A percentile compares a stretch with the other conserved stretches of the same genome.
phyloP scores from a whole-genome alignment of 1,140 invertebrate species.

The Drosophila biarmipes region DNA sequence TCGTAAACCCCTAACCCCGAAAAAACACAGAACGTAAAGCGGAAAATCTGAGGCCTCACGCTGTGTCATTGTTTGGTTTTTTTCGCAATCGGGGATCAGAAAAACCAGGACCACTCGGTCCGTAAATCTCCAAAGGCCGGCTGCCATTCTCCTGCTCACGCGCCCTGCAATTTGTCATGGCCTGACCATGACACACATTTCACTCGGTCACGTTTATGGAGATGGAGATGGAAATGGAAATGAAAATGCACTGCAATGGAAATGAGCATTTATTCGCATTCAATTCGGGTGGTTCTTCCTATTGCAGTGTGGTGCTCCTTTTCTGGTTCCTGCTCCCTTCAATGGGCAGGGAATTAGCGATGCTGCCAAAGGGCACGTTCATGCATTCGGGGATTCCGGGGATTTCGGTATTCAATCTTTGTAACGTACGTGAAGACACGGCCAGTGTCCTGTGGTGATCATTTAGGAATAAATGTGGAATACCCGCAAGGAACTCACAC shows the following conservation, averaged over 20 bases:
- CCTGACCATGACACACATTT: conserved; percentile 76
- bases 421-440: conserved; percentile 32
- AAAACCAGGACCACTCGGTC: conserved; percentile 10
- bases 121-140: conserved; percentile 22
- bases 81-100: conserved; percentile 37
- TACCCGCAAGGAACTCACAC: conserved; percentile 3
- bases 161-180: conserved; percentile 73
- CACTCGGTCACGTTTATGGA: conserved; percentile 55
- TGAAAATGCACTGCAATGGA: conserved; percentile 36
- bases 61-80: conserved; percentile 62
- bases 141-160: conserved; percentile 69
- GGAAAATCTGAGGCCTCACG: conserved; percentile 45
- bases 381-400: conserved; percentile 19
- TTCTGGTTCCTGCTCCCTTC: conserved; percentile 6
- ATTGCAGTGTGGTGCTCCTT: not conserved
- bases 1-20: conserved; percentile 3
- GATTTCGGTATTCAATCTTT: conserved; percentile 11
- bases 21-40: conserved; percentile 7
- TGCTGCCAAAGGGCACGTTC: conserved; percentile 73
- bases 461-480: not conserved
- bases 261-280: conserved; percentile 76
- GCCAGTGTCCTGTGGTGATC: conserved; percentile 46
- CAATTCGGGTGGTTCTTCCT: conserved; percentile 44
- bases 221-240: conserved; percentile 20
- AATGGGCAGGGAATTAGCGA: conserved; percentile 61